Base-by-base conservation (phyloP, 2,888 invertebrate species). In the Listrodromus nycthemerus region DNA sequence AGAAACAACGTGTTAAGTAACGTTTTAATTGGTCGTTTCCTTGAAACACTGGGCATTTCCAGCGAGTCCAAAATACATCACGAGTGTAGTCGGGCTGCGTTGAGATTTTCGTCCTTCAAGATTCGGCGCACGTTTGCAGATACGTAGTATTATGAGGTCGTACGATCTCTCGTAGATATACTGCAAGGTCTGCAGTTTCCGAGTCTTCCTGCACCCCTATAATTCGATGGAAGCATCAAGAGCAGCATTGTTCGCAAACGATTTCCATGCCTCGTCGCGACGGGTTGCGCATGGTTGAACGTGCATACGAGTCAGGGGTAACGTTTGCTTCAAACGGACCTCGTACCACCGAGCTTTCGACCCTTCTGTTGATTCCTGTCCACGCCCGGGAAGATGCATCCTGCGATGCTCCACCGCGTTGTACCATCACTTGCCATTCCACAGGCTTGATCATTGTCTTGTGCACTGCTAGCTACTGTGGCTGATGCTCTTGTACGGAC, bases 211-310 rank as follows among this genome's bases (percentile, higher is more conserved):
- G 41, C 41, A 19, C 16, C 58, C 77, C 41, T 77, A 77, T 77
- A 67, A 77, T 69, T 77, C 67, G 45, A 58, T 41, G 77, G 67
- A 77, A 30, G 67, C 58, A 77, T 67, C 77, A 67, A 67, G 67
- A 13, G 41, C 58, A 41, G 77, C 67, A 77, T 67, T 77, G 77
- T 77, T 58, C 41, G 48, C 55, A 77, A 77, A 77, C 67, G 69
- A 69, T 48, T 77, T 61, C 67, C 58, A 69, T 58, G 77, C 30
- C 37, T 77, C 55, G 67, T 61, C 67, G 77, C 67, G 55, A 45
- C 30, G 48, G 67, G 77, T 69, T 30, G 27, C 37, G 67, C 67
- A 30, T 52, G 58, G 77, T 41, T 24, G 16, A 58, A 45, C 67
- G 58, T 58, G 67, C 77, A 77, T 61, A 58, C 45, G 55, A 75